phyloP scores from a whole-genome alignment of 2,888 invertebrate genomes.

The Tenodera sinensis region DNA sequence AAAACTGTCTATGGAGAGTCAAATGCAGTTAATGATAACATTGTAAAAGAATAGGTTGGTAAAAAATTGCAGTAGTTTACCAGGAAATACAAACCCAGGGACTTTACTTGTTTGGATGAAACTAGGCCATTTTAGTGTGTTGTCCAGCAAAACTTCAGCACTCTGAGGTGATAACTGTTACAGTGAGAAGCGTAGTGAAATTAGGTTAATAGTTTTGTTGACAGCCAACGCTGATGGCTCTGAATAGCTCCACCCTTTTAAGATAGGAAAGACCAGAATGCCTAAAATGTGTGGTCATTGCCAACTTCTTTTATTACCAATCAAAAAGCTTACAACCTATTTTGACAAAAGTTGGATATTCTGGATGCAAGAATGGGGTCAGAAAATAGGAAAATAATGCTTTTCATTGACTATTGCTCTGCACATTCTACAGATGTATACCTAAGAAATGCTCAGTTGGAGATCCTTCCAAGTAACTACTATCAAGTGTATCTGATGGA shows the following conservation, averaged over 20 bases:
- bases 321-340: slow-evolving; percentile 19
- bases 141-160: slow-evolving; percentile 7
- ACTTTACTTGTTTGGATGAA: slow-evolving; percentile 9
- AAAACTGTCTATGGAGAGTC: background rate
- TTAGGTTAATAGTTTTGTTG: background rate
- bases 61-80: background rate
- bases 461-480: no score
- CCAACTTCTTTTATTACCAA: slow-evolving; percentile 12
- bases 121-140: background rate
- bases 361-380: slow-evolving; percentile 16
- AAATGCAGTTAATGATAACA: background rate
- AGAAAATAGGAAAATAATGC: slow-evolving; percentile 19
- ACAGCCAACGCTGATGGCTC: slow-evolving; percentile 12
- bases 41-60: background rate
- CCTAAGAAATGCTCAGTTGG: slow-evolving; percentile 1
- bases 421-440: background rate
- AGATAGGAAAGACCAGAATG: slow-evolving; percentile 19
- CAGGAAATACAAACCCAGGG: background rate
- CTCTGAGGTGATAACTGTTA: background rate
- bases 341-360: background rate
- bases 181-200: background rate
- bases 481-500: background rate
- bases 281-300: slow-evolving; percentile 9
- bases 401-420: slow-evolving; percentile 15
- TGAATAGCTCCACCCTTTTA: slow-evolving; percentile 17